Evolutionary conservation across 2,113 vertebrate genomes (phyloP), one percentile per base, ranked within the genome.

Genomic region (Nibea coibor): DNA sequence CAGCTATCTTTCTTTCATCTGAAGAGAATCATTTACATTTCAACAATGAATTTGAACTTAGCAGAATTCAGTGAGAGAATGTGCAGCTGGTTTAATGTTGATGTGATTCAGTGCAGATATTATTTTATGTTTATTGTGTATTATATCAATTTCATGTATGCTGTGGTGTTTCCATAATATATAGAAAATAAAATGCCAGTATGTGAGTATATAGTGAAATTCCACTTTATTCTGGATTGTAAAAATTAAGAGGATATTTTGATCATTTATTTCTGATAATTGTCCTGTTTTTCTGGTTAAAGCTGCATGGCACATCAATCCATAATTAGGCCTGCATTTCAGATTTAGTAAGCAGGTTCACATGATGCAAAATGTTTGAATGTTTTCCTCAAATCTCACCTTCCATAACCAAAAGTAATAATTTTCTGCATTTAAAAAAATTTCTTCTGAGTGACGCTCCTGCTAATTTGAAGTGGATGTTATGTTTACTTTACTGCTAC

Each of bases 381-480:
- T 17, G 28, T 28, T 43, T 75, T 54, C n/a, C 16, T 24, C 14
- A 45, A 6, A 72, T 20, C 66, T 53, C 26, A 20, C 70, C 2
- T 28, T 16, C 43, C 15, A 6, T 45, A 45, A 64, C 14, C 19
- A 26, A 62, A 62, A 26, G 62, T 43, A 65, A 12, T 39, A 35
- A 50, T 58, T 35, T 8, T 8, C 35, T 35, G 35, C 8, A 35
- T 35, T 35, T 39, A 9, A 31, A 31, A 35, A 35, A 39, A 39
- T 9, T 7, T 39, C 35, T 39, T 9, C 8, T 39, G 35, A 59
- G 35, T 16, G 26, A 62, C 39, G 56, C 53, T 50, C 56, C 5
- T 54, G 39, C 56, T 74, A 3, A 50, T 75, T 56, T 48, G 48
- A 62, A 56, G 35, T 47, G 54, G 47, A 59, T 19, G 42, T 39